These are phyloP conservation scores for Dysmachus trigonus DNA, from an alignment of 2,888 invertebrate genomes.

Conservation along the genomic window DNA sequence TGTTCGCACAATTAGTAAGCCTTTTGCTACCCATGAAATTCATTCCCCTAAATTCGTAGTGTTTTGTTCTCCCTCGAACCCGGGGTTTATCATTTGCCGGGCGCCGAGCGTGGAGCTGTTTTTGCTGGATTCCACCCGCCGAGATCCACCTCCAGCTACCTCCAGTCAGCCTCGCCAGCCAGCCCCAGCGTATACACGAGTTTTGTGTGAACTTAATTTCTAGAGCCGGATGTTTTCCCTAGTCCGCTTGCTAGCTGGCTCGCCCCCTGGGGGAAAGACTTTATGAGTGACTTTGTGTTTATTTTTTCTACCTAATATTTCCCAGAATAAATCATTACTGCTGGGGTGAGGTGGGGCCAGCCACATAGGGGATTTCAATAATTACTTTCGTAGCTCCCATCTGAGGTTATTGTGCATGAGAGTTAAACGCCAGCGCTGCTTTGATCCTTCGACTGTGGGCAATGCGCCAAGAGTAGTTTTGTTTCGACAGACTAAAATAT, in stretches of 20 bases:
- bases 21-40: conserved; percentile 30
- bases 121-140: not conserved
- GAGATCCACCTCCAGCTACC: not conserved
- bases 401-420: not conserved
- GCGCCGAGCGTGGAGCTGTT: not conserved
- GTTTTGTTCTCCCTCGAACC: not conserved
- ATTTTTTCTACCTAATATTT: conserved; percentile 34
- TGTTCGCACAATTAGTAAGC: conserved; percentile 41
- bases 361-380: not conserved
- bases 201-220: conserved; percentile 32
- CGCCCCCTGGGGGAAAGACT: not conserved
- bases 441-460: not conserved
- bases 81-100: conserved; percentile 8
- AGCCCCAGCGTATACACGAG: not conserved
- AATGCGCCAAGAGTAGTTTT: not conserved
- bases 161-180: not conserved
- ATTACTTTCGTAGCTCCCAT: conserved; percentile 3
- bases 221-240: conserved; percentile 36
- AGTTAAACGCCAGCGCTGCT: not conserved
- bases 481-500: not conserved
- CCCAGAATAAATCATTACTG: conserved; percentile 10
- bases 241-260: not conserved
- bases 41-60: not conserved
- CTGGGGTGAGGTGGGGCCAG: not conserved
- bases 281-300: conserved; percentile 32